These are phyloP conservation scores for Erithacus rubecula DNA, from an alignment of 2,797 vertebrate genomes.

Conservation along the genomic window DNA sequence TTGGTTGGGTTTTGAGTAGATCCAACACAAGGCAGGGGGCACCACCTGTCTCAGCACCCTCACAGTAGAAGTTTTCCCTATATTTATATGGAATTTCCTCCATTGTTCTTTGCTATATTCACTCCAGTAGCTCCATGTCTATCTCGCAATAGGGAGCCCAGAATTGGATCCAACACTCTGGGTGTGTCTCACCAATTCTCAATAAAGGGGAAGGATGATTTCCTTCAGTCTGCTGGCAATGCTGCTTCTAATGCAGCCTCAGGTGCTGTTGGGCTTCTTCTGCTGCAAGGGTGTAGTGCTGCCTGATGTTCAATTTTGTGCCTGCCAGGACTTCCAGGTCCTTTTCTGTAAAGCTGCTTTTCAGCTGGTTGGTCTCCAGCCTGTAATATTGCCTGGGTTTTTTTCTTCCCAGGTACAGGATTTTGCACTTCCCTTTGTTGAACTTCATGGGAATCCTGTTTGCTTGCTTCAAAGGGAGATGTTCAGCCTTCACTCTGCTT, in stretches of 20 bases:
- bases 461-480: neutral
- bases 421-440: neutral
- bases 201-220: neutral
- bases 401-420: neutral
- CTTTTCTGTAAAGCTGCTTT: neutral
- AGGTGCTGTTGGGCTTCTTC: neutral
- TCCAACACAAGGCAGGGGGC: neutral
- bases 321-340: neutral
- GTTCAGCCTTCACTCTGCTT: neutral
- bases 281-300: neutral
- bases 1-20: neutral
- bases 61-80: neutral
- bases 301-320: neutral
- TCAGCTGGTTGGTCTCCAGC: neutral
- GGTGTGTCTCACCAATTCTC: neutral
- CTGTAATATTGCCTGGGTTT: neutral
- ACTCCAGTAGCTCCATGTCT: neutral
- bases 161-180: rapidly evolving
- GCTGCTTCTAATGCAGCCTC: neutral
- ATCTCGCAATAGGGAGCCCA: neutral
- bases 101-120: neutral
- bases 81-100: neutral
- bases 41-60: neutral
- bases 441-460: neutral
- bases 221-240: neutral